Base-by-base conservation (phyloP, 2,888 invertebrate species). In the Epinotia brunnichana region DNA sequence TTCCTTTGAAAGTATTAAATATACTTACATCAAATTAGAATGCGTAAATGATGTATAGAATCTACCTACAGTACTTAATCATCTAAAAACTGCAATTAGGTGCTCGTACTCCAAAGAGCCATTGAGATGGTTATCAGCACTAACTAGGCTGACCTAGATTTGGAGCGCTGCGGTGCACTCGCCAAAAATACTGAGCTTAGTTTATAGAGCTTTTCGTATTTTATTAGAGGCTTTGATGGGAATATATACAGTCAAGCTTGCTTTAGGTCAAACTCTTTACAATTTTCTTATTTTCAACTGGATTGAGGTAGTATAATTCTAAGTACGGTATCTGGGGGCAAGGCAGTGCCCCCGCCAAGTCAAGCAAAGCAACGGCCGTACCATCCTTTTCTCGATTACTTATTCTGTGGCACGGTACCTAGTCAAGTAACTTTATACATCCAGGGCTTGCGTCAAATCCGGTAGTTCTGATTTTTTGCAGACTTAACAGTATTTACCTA, bases 131-230 rank as follows among this genome's bases (percentile, higher is more conserved):
- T 5, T 62, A 70, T 70, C 53, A 53, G 54, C 15, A 54, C 41
- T 53, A 70, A 64, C 64, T 59, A 41, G 66, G 59, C 53, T 71
- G 70, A 71, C 70, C 70, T 66, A 71, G 4, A 66, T 71, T 2
- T 24, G 5, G 17, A 60, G 60, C 64, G 41, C 17, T 51, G 57
- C 70, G 39, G 69, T 57, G 64, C 70, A 53, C 57, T 64, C 53
- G 70, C 70, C 62, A 48, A 71, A 60, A 59, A 24, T 17, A 56
- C n/a, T 48, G 21, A 19, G 41, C 69, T 19, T 56, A 29, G 48
- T 24, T 41, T 39, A 53, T 60, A 11, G 13, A 59, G 17, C 24
- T 35, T 24, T 24, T 41, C n/a, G 15, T 67, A 67, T 11, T 17
- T 57, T 41, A 24, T n/a, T 51, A 5, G 35, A 63, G 51, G 35